phyloP scores from a whole-genome alignment of 2,888 invertebrate genomes.

The Microctonus aethiopoides region DNA sequence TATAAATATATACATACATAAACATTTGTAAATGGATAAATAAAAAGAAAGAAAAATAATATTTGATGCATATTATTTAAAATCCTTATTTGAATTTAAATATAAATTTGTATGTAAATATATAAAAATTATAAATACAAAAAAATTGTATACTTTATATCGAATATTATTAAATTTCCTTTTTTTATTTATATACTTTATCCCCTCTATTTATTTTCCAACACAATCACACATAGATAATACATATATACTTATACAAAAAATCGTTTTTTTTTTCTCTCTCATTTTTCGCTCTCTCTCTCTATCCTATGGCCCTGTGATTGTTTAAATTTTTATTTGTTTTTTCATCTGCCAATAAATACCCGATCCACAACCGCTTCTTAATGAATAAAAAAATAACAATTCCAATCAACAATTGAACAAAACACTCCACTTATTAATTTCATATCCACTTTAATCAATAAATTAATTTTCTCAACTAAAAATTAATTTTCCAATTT shows the following conservation, averaged over 20 bases:
- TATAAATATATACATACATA: conserved; percentile 10
- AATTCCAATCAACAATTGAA: not conserved
- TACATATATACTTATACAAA: not conserved
- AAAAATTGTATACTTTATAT: not conserved
- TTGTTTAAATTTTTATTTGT: not conserved
- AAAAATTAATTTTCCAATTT: not conserved
- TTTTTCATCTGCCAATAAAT: conserved; percentile 5
- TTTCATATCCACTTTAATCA: not conserved
- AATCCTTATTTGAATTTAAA: not conserved
- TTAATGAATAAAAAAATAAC: not conserved
- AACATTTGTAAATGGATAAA: too few relatives aligned
- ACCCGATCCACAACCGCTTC: not conserved
- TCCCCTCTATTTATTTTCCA: too few relatives aligned
- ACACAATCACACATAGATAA: conserved; percentile 10
- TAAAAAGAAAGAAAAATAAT: not conserved
- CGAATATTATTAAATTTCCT: too few relatives aligned
- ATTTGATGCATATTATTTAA: not conserved
- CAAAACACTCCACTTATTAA: not conserved
- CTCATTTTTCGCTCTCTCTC: too few relatives aligned
- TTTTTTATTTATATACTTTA: too few relatives aligned
- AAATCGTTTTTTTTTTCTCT: too few relatives aligned
- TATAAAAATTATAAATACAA: not conserved
- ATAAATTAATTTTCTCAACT: not conserved
- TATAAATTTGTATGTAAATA: not conserved
- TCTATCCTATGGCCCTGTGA: conserved; percentile 21